phyloP scores from a whole-genome alignment of 2,888 invertebrate genomes.

The Disparrhopalites patrizii region DNA sequence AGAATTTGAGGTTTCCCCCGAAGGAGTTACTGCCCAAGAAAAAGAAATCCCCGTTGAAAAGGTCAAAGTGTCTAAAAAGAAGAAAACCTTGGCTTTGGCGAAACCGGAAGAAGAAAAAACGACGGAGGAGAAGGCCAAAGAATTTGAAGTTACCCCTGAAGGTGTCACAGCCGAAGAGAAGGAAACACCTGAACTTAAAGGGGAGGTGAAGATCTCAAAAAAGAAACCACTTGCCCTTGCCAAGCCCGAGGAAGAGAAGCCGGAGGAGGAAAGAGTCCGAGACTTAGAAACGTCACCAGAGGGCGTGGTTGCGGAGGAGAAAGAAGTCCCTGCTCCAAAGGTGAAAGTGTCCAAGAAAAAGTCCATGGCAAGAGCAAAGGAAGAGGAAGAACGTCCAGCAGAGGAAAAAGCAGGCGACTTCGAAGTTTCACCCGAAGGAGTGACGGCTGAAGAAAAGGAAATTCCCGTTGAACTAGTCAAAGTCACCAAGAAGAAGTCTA shows the following conservation, averaged over 20 bases:
- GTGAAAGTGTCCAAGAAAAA: slow-evolving; percentile 9
- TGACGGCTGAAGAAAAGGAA: slow-evolving; percentile 20
- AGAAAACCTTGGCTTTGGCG: not conserved
- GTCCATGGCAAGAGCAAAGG: slow-evolving; percentile 40
- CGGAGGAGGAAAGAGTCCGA: slow-evolving; percentile 19
- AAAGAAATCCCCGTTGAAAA: slow-evolving; percentile 23
- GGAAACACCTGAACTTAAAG: slow-evolving; percentile 22
- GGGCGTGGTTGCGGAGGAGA: slow-evolving; percentile 15
- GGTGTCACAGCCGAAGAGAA: slow-evolving; percentile 43
- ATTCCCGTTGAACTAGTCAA: slow-evolving; percentile 10
- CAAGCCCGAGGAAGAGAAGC: slow-evolving; percentile 17
- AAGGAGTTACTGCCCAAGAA: not conserved
- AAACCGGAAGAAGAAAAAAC: slow-evolving; percentile 9
- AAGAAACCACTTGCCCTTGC: not conserved
- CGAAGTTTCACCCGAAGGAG: slow-evolving; percentile 6
- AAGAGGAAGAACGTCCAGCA: slow-evolving; percentile 36
- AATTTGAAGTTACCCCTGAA: slow-evolving; percentile 50
- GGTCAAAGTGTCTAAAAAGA: slow-evolving; percentile 11
- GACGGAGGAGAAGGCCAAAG: slow-evolving; percentile 41
- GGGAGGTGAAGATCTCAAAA: slow-evolving; percentile 13
- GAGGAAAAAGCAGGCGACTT: slow-evolving; percentile 49
- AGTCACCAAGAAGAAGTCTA: slow-evolving; percentile 11
- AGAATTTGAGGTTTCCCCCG: not conserved
- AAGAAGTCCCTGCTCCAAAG: slow-evolving; percentile 8
- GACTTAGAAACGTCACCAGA: slow-evolving; percentile 12